Conservation (phyloP, 2,113 vertebrate species). For the Antechinus stuartii region DNA sequence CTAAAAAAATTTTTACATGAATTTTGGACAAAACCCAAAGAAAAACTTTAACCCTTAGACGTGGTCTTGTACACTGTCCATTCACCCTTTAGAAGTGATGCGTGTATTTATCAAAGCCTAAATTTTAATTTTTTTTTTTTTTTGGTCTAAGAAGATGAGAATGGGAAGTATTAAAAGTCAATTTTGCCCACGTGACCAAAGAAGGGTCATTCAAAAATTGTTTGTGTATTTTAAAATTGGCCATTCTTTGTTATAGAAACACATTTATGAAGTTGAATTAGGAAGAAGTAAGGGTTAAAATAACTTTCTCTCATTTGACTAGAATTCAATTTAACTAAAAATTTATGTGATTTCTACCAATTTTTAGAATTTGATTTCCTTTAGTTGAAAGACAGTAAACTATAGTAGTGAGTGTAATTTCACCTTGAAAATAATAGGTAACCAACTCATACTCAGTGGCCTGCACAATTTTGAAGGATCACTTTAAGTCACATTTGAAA, state of each 20-base stretch:
- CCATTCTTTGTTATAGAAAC: background rate
- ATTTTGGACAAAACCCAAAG: slow-evolving; percentile 71
- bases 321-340: background rate
- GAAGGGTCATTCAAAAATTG: background rate
- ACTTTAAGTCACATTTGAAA: slow-evolving; percentile 67
- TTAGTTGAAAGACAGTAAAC: background rate
- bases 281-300: background rate
- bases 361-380: background rate
- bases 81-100: slow-evolving; percentile 59
- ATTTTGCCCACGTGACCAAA: background rate
- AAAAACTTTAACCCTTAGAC: slow-evolving; percentile 62
- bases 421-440: background rate
- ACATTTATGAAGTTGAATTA: background rate
- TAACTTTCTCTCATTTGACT: background rate
- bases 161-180: slow-evolving; percentile 46
- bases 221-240: background rate
- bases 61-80: slow-evolving; percentile 76
- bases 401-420: slow-evolving; percentile 49
- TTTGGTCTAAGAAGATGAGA: slow-evolving; percentile 55
- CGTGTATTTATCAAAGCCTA: slow-evolving; percentile 64
- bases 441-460: slow-evolving; percentile 54
- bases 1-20: slow-evolving; percentile 63
- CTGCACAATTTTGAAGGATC: slow-evolving; percentile 61
- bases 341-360: background rate
- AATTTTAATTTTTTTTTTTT: slow-evolving; percentile 47